Percentiles rank a stretch among this genome's conserved stretches.
phyloP scores from a whole-genome alignment of 2,888 invertebrate genomes.

The Acrocyrtus sp. region DNA sequence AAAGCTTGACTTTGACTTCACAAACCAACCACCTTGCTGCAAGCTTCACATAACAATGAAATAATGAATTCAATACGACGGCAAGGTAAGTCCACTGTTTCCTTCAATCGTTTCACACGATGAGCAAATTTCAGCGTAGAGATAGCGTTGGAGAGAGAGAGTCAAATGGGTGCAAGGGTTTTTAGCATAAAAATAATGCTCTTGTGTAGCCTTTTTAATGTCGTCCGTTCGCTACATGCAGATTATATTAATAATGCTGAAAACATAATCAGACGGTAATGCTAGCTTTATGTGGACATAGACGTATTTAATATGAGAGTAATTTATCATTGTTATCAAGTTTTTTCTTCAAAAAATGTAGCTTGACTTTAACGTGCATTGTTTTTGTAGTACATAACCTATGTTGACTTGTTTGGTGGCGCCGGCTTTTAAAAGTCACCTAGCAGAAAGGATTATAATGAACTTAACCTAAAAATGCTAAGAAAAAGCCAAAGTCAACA shows the following conservation, averaged over 20 bases:
- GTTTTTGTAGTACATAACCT: neutral
- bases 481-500: conserved; percentile 16
- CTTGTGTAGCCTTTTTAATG: conserved; percentile 9
- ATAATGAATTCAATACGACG: too few species aligned
- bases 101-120: neutral
- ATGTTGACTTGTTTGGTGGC: neutral
- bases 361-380: neutral
- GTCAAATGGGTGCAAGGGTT: too few species aligned
- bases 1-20: conserved; percentile 18
- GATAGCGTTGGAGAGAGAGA: neutral
- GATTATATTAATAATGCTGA: conserved; percentile 8
- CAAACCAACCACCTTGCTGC: neutral
- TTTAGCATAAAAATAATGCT: neutral
- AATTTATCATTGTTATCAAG: conserved; percentile 37
- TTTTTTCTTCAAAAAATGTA: conserved; percentile 4
- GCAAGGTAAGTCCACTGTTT: too few species aligned
- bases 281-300: neutral
- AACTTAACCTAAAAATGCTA: conserved; percentile 37
- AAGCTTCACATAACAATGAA: neutral
- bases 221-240: conserved; percentile 14
- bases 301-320: neutral
- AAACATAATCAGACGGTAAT: neutral
- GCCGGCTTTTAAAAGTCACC: conserved; percentile 15
- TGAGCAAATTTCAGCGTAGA: neutral
- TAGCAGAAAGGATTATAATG: conserved; percentile 32